A percentile compares a stretch with the other conserved stretches of the same genome.
phyloP scores from a whole-genome alignment of 2,888 invertebrate genomes.

The Dioctria rufipes region DNA sequence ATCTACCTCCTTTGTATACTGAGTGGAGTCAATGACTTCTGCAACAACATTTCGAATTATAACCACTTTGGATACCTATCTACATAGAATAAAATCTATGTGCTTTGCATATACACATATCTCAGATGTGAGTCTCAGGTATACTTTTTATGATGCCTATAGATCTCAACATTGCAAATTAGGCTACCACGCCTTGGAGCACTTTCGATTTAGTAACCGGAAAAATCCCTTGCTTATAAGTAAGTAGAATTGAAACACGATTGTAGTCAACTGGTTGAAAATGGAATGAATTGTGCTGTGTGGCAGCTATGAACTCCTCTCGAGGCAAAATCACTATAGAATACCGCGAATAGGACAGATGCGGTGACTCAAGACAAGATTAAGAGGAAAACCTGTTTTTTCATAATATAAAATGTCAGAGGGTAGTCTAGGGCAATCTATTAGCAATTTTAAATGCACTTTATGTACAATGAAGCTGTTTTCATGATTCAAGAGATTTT shows the following conservation, averaged over 20 bases:
- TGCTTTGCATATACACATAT: not conserved
- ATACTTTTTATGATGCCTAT: not conserved
- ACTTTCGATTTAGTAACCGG: not conserved
- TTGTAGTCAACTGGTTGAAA: not conserved
- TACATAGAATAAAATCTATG: not conserved
- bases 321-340: slow-evolving; percentile 1
- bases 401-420: slow-evolving; percentile 13
- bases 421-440: slow-evolving; percentile 13
- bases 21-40: slow-evolving; percentile 10
- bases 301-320: not conserved
- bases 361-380: not conserved
- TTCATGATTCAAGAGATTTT: not conserved
- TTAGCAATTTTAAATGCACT: slow-evolving; percentile 23
- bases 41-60: not conserved
- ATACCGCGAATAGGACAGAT: not conserved
- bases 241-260: not conserved
- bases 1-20: not conserved
- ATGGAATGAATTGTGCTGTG: not conserved
- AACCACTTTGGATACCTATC: not conserved
- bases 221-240: not conserved
- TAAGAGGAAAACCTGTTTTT: slow-evolving; percentile 9
- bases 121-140: not conserved
- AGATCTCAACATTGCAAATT: not conserved
- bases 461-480: not conserved
- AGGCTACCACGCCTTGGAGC: slow-evolving; percentile 4